Conservation (phyloP, 1,140 invertebrate genomes). For the Protaetia brevitarsis region DNA sequence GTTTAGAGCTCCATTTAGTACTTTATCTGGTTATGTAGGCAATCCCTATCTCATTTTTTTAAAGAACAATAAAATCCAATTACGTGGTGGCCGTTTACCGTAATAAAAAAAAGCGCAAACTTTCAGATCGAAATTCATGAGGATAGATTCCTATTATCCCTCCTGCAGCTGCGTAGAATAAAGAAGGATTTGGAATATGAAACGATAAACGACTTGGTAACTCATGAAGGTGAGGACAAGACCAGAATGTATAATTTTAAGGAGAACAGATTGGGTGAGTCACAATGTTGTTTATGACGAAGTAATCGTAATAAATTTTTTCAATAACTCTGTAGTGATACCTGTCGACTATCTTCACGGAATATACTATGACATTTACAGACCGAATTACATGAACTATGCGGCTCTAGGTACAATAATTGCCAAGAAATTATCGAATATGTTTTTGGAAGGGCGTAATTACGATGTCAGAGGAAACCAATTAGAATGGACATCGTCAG, state of each 20-base stretch:
- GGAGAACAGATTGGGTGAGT: conserved; percentile 12
- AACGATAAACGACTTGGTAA: conserved; percentile 51
- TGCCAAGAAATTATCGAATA: conserved; percentile 89
- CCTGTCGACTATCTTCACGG: conserved; percentile 90
- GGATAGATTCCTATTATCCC: conserved; percentile 68
- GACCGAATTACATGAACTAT: conserved; percentile 88
- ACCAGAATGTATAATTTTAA: conserved; percentile 4
- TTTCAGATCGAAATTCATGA: conserved; percentile 64
- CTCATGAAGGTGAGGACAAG: conserved; percentile 5
- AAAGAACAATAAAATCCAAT: neutral
- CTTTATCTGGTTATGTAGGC: too few species aligned
- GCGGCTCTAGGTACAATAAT: conserved; percentile 90
- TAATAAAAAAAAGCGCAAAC: conserved; percentile 15
- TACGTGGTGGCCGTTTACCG: neutral
- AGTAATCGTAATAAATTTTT: conserved; percentile 4
- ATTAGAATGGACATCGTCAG: conserved; percentile 35
- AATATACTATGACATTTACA: conserved; percentile 77
- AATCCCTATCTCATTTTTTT: neutral
- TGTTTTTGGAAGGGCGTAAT: conserved; percentile 35
- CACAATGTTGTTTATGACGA: neutral
- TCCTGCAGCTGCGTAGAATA: conserved; percentile 71
- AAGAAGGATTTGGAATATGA: conserved; percentile 74
- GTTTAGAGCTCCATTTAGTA: too few species aligned
- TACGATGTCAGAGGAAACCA: conserved; percentile 23
- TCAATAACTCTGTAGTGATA: conserved; percentile 60